These are phyloP conservation scores for Rana temporaria DNA, from an alignment of 2,113 vertebrate genomes.

Conservation along the genomic window DNA sequence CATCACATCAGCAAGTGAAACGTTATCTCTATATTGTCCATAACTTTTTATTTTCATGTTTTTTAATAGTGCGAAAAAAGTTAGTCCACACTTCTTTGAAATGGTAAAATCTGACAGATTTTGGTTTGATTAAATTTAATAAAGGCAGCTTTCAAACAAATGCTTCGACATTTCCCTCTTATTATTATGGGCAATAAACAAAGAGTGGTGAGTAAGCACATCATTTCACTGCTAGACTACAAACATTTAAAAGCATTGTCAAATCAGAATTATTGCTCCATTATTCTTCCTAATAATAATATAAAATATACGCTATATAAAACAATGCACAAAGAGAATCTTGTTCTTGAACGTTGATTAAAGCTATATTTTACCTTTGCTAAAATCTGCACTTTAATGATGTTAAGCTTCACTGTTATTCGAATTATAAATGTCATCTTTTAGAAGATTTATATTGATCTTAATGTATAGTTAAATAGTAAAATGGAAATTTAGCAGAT, in stretches of 20 bases:
- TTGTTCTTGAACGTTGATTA: conserved; percentile 44
- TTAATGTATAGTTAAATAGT: conserved; percentile 33
- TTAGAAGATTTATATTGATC: conserved; percentile 32
- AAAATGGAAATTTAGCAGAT: conserved; percentile 7
- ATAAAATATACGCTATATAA: conserved; percentile 54
- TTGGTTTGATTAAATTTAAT: conserved; percentile 47
- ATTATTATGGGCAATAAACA: conserved; percentile 56
- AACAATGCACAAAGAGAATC: conserved; percentile 46
- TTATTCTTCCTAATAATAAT: conserved; percentile 58
- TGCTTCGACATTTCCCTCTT: conserved; percentile 46
- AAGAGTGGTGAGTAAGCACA: conserved; percentile 49
- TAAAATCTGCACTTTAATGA: conserved; percentile 46
- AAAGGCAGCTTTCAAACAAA: conserved; percentile 35
- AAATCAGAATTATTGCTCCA: conserved; percentile 53
- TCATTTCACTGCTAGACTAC: conserved; percentile 48
- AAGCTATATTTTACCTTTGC: conserved; percentile 56
- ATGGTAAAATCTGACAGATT: conserved; percentile 28
- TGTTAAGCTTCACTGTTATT: conserved; percentile 37
- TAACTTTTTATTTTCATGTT: conserved; percentile 15
- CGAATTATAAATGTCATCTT: conserved; percentile 36
- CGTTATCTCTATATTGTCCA: conserved; percentile 6
- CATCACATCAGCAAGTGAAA: too few species aligned
- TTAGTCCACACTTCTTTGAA: not conserved
- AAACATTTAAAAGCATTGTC: conserved; percentile 57
- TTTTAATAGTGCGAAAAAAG: not conserved